Conservation (phyloP, 2,113 vertebrate genomes). For the Collichthys lucidus region DNA sequence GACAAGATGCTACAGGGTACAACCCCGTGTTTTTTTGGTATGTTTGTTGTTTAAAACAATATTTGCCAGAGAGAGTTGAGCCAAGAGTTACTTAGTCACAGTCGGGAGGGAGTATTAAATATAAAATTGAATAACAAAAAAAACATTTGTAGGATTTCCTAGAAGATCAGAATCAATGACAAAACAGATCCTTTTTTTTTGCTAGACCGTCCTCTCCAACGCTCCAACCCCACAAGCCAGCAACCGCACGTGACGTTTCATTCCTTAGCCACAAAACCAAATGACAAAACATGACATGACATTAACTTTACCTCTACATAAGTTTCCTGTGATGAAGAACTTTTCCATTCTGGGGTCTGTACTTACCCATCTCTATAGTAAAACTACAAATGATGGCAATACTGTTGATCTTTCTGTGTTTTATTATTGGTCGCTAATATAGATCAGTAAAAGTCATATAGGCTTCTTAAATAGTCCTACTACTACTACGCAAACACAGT, state of each 20-base stretch:
- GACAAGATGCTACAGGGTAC: background rate
- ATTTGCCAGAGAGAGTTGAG: background rate
- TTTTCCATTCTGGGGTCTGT: background rate
- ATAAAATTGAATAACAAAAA: background rate
- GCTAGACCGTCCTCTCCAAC: background rate
- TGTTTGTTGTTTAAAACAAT: background rate
- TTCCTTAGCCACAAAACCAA: background rate
- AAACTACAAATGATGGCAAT: slow-evolving; percentile 2
- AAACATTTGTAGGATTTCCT: background rate
- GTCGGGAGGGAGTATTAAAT: slow-evolving; percentile 1
- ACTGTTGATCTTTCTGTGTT: slow-evolving; percentile 8
- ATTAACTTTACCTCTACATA: background rate
- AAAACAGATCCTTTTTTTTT: background rate
- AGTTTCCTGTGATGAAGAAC: background rate
- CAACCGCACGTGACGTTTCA: background rate
- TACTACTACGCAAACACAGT: background rate
- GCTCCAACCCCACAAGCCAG: background rate
- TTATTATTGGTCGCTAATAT: background rate
- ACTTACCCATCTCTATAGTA: background rate
- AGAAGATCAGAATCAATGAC: background rate
- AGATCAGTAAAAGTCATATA: slow-evolving; percentile 12
- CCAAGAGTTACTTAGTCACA: background rate
- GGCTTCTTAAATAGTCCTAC: background rate
- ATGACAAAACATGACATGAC: slow-evolving; percentile 4
- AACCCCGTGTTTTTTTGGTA: background rate